These are phyloP conservation scores for Microdon myrmicae DNA, from an alignment of 2,888 invertebrate species.

Conservation along the genomic window DNA sequence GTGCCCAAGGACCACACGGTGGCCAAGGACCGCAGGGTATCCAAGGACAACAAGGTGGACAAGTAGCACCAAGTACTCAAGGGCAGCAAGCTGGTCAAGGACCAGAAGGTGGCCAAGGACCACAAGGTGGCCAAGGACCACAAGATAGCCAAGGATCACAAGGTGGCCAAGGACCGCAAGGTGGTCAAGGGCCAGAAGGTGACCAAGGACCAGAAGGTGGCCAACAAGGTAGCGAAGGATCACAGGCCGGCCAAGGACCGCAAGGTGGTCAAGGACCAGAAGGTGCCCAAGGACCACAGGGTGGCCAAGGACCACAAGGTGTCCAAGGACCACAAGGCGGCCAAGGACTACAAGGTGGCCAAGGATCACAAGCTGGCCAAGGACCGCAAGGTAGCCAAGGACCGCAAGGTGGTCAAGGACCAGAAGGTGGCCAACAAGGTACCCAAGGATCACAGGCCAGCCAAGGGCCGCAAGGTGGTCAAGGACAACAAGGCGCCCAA, in stretches of 20 bases:
- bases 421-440: background rate
- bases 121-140: conserved; percentile 1
- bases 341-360: background rate
- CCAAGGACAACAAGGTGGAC: background rate
- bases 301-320: background rate
- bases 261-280: background rate
- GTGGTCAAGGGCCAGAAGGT: background rate
- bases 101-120: background rate
- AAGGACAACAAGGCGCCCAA: conserved; percentile 1
- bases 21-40: background rate
- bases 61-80: background rate
- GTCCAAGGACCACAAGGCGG: conserved; percentile 1
- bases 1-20: background rate
- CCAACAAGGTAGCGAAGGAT: background rate
- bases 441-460: background rate
- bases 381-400: conserved; percentile 1
- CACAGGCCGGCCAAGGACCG: background rate
- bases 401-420: background rate
- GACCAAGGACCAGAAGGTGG: background rate
- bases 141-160: background rate
- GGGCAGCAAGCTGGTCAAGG: background rate
- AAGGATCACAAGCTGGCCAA: background rate
- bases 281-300: background rate
- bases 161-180: background rate
- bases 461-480: background rate